These are phyloP conservation scores for Platycheirus albimanus DNA, from an alignment of 2,888 invertebrate species.

Conservation along the genomic window DNA sequence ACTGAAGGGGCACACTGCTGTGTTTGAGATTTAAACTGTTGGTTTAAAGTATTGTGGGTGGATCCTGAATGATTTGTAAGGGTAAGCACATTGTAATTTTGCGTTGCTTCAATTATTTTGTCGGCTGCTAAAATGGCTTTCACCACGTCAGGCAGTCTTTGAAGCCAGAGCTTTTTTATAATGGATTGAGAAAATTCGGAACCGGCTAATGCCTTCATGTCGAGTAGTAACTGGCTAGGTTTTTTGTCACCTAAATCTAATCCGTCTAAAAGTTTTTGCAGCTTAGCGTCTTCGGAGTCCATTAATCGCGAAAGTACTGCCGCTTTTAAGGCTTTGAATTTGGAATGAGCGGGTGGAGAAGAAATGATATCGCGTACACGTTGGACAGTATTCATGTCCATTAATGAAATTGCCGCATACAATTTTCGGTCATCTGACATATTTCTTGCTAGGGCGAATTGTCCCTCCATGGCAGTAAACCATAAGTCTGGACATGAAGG, in stretches of 20 bases:
- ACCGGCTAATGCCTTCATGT: slow-evolving; percentile 75
- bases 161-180: slow-evolving; percentile 43
- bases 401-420: neutral
- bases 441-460: neutral
- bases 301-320: neutral
- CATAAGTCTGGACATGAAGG: slow-evolving; percentile 20
- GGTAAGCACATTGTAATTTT: neutral
- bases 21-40: no score
- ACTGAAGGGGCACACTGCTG: neutral
- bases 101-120: slow-evolving; percentile 42
- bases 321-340: neutral
- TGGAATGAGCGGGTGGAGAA: neutral
- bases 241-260: slow-evolving; percentile 4
- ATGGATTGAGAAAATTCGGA: neutral
- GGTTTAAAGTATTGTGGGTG: neutral
- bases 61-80: neutral
- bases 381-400: slow-evolving; percentile 6
- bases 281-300: slow-evolving; percentile 12
- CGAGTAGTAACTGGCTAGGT: slow-evolving; percentile 57
- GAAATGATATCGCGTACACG: neutral
- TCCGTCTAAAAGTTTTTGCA: neutral
- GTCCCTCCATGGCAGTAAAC: slow-evolving; percentile 18
- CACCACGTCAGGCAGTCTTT: slow-evolving; percentile 35
- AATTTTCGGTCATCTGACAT: slow-evolving; percentile 13
- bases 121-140: slow-evolving; percentile 54